phyloP scores from a whole-genome alignment of 92 coral and sea anemone species.

The Epizoanthus illoricatus region DNA sequence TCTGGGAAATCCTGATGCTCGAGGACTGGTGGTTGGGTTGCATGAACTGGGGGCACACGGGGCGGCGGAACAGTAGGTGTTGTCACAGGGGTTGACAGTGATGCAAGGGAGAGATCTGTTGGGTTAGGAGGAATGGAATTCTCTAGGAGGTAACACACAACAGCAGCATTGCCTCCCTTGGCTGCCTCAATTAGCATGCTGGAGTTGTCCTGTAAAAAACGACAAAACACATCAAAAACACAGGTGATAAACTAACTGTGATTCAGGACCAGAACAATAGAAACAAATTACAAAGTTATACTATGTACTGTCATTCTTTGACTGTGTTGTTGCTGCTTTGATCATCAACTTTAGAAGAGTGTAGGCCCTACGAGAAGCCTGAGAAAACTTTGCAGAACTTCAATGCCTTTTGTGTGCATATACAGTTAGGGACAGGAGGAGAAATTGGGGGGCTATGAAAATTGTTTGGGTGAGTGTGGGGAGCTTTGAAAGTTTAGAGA shows the following conservation, averaged over 20 bases:
- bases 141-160: conserved; percentile 86
- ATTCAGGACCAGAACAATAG: too few relatives aligned
- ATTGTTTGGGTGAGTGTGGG: too few relatives aligned
- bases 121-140: conserved; percentile 89
- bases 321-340: too few relatives aligned
- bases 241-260: not conserved
- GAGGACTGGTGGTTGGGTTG: conserved; percentile 83
- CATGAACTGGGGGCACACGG: conserved; percentile 97
- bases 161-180: conserved; percentile 98
- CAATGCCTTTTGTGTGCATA: too few relatives aligned
- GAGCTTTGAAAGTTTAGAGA: too few relatives aligned
- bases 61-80: conserved; percentile 94
- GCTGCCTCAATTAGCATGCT: conserved; percentile 97
- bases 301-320: too few relatives aligned
- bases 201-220: conserved; percentile 78
- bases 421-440: too few relatives aligned
- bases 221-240: not conserved
- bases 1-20: conserved; percentile 85
- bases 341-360: too few relatives aligned
- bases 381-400: too few relatives aligned
- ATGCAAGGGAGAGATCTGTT: conserved; percentile 82
- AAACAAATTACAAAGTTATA: too few relatives aligned
- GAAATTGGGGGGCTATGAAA: too few relatives aligned
- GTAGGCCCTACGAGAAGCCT: too few relatives aligned
- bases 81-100: conserved; percentile 77